Percentiles rank a stretch among this genome's conserved stretches.
Evolutionary conservation across 2,888 invertebrate species (phyloP).

Genomic region (Volucella zonaria): DNA sequence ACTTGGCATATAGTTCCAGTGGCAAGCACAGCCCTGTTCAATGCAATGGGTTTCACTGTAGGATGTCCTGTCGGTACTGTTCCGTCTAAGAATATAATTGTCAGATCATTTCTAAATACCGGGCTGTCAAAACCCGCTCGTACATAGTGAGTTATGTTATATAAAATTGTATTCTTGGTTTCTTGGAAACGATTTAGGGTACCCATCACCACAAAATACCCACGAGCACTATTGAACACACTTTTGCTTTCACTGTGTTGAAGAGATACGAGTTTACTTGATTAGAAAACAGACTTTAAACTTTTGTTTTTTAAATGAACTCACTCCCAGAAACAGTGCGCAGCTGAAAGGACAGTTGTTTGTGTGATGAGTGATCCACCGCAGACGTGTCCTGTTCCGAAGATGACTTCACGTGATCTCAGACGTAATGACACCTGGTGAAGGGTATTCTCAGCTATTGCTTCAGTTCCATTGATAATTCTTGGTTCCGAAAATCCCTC

Average conservation of each 20-base stretch:
- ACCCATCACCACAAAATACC: conserved; percentile 79
- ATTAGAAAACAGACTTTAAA: too few species aligned
- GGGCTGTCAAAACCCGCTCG: conserved; percentile 75
- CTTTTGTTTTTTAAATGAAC: conserved; percentile 49
- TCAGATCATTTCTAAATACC: conserved; percentile 78
- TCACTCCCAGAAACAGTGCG: conserved; percentile 81
- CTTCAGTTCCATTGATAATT: conserved; percentile 78
- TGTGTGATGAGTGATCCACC: conserved; percentile 78
- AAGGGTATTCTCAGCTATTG: conserved; percentile 76
- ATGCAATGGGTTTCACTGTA: conserved; percentile 77
- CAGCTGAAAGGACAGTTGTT: conserved; percentile 78
- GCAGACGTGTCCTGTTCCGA: conserved; percentile 80
- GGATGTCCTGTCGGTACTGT: conserved; percentile 78
- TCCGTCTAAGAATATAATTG: conserved; percentile 77
- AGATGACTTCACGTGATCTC: conserved; percentile 76
- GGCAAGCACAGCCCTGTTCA: conserved; percentile 72
- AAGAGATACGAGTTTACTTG: too few species aligned
- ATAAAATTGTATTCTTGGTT: conserved; percentile 76
- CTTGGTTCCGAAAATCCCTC: conserved; percentile 34
- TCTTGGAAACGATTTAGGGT: conserved; percentile 78
- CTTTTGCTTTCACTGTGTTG: conserved; percentile 9
- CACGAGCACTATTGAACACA: conserved; percentile 60
- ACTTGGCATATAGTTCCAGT: conserved; percentile 78
- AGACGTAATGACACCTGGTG: conserved; percentile 79
- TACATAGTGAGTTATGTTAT: conserved; percentile 75